Percentiles rank a stretch among this genome's conserved stretches.
These are phyloP conservation scores for Marasmarcha lunaedactyla DNA, from an alignment of 2,888 invertebrate genomes.

Conservation along the genomic window DNA sequence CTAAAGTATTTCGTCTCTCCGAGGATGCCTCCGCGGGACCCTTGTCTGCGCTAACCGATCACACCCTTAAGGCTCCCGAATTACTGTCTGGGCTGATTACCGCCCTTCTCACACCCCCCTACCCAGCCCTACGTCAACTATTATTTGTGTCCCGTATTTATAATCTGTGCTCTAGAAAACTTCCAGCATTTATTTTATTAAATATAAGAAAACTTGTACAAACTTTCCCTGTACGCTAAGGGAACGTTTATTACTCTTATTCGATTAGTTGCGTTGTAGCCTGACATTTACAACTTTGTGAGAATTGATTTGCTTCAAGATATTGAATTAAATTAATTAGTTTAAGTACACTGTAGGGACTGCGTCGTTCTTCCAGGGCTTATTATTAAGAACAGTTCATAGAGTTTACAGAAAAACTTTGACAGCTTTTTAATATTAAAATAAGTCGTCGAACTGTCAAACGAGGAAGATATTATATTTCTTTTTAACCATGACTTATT, in stretches of 20 bases:
- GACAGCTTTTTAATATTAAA: too few species aligned
- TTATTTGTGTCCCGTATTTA: constrained; percentile 65
- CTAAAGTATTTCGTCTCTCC: constrained; percentile 67
- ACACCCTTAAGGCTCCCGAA: constrained; percentile 67
- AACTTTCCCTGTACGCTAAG: constrained; percentile 45
- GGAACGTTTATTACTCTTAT: constrained; percentile 41
- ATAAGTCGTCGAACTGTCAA: too few species aligned
- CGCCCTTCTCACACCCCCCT: constrained; percentile 29
- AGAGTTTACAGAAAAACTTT: too few species aligned
- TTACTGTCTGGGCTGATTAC: constrained; percentile 67
- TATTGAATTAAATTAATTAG: not conserved
- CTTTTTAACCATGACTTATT: too few species aligned
- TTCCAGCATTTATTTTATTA: constrained; percentile 58
- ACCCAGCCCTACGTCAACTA: constrained; percentile 51
- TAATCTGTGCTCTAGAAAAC: constrained; percentile 61
- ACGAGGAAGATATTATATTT: too few species aligned
- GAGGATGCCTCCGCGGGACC: constrained; percentile 60
- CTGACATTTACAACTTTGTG: constrained; percentile 19
- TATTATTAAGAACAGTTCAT: too few species aligned
- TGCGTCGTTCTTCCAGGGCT: too few species aligned
- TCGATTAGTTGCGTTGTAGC: constrained; percentile 37
- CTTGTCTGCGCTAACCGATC: constrained; percentile 66
- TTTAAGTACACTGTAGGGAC: not conserved
- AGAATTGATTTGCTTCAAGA: not conserved
- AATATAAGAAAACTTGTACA: constrained; percentile 51